Evolutionary conservation across 2,113 vertebrate genomes (phyloP).

Genomic region (Piaya cayana): DNA sequence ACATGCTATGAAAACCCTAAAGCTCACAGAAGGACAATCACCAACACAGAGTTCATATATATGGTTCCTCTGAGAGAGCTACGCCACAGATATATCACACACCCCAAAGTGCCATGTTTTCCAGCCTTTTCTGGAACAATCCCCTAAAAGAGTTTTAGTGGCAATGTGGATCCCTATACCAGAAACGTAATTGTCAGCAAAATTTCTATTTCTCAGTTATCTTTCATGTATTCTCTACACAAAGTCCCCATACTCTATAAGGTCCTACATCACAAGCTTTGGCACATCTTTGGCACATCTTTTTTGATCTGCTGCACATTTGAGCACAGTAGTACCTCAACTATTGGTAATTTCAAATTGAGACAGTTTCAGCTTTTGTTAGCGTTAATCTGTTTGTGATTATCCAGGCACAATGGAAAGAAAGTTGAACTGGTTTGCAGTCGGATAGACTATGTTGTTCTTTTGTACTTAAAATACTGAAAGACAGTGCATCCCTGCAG

Average conservation of each 20-base stretch:
- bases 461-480: background rate
- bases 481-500: background rate
- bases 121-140: background rate
- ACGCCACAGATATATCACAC: background rate
- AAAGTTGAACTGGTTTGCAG: background rate
- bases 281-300: background rate
- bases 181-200: background rate
- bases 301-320: accelerated
- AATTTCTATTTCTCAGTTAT: background rate
- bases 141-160: background rate
- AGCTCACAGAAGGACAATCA: background rate
- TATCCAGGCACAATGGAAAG: background rate
- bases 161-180: background rate
- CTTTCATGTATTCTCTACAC: background rate
- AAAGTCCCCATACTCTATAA: background rate
- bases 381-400: background rate
- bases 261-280: background rate
- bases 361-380: background rate
- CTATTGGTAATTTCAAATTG: background rate
- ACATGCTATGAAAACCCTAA: background rate
- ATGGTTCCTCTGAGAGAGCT: background rate
- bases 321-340: background rate
- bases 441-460: background rate
- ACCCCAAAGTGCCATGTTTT: background rate
- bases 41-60: background rate